Evolutionary conservation across 2,113 vertebrate species (phyloP), one percentile per base, ranked within the genome.

Genomic region (Procavia capensis): DNA sequence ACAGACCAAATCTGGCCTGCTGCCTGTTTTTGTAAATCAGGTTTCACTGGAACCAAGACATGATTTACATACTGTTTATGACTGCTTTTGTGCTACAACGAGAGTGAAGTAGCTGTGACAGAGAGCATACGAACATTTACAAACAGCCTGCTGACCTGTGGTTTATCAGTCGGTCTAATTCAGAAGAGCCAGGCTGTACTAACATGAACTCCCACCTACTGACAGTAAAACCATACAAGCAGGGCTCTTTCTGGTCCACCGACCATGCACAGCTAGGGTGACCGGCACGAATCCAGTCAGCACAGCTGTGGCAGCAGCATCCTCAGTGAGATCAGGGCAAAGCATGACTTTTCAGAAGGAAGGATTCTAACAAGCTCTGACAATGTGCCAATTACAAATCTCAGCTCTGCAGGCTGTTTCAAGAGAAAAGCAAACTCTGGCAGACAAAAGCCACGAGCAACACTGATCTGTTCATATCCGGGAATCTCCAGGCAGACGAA

Each of bases 211-310:
- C 10, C 7, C 17, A 83, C 8, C 25, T 70, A 59, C 0, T 0
- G 34, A 93, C 45, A 90, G 54, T 2, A 47, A 94, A 25, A 45
- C 59, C 34, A 59, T 1, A 9, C 0, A 1, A 20, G 47, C 80
- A 70, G 7, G 4, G 5, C 2, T 41, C 36, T 89, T 75, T 88
- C 50, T 16, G n/a, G 61, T 25, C 54, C 25, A 20, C 54, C 47
- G 47, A 63, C 5, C n/a, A 63, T 34, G 29, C 57, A 8, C 1
- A 57, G 47, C n/a, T 5, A 27, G 25, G 27, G 4, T 13, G 22
- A 74, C 31, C 70, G 0, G 11, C 36, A 45, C 0, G 1, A 79
- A 2, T 34, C 83, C 61, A 27, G 0, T 3, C 7, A 22, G 74
- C 47, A 24, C 0, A 29, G 10, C 47, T 43, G 24, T 6, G 39